A percentile compares a stretch with the other conserved stretches of the same genome.
These are phyloP conservation scores for Fragum fragum DNA, from an alignment of 2,888 invertebrate genomes.

Conservation along the genomic window DNA sequence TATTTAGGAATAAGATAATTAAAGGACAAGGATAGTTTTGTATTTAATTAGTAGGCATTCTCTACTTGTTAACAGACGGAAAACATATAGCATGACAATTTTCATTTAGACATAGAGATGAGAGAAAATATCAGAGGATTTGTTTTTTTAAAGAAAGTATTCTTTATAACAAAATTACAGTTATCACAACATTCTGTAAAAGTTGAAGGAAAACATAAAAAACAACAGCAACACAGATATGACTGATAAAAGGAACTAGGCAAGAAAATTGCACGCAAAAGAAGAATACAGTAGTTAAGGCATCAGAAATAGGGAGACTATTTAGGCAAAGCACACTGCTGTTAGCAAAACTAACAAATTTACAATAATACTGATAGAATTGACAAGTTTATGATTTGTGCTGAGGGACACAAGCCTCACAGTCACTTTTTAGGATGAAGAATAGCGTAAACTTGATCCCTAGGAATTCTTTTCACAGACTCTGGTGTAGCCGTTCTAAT, in stretches of 20 bases:
- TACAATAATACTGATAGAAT: slow-evolving; percentile 47
- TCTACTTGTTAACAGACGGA: too few species aligned
- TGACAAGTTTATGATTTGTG: not conserved
- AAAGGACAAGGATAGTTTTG: too few species aligned
- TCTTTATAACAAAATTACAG: too few species aligned
- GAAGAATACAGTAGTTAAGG: slow-evolving; percentile 38
- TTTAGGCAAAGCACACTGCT: slow-evolving; percentile 16
- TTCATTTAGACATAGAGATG: too few species aligned
- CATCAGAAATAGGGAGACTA: slow-evolving; percentile 42
- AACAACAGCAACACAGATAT: too few species aligned
- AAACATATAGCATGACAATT: too few species aligned
- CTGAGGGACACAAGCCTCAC: not conserved
- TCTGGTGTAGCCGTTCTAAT: slow-evolving; percentile 72
- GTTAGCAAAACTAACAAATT: slow-evolving; percentile 24
- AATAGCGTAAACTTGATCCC: slow-evolving; percentile 76
- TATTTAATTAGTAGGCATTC: too few species aligned
- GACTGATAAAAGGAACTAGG: not conserved
- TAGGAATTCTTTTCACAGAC: slow-evolving; percentile 70
- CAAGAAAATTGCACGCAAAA: slow-evolving; percentile 55
- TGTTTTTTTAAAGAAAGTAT: too few species aligned
- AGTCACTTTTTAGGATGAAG: slow-evolving; percentile 74
- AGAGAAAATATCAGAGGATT: too few species aligned
- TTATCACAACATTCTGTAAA: too few species aligned
- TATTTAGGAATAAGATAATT: too few species aligned
- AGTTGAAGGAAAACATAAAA: too few species aligned